A percentile compares a stretch with the other conserved stretches of the same genome.
phyloP scores from a whole-genome alignment of 2,888 invertebrate species.

The Hedychridium roseum region DNA sequence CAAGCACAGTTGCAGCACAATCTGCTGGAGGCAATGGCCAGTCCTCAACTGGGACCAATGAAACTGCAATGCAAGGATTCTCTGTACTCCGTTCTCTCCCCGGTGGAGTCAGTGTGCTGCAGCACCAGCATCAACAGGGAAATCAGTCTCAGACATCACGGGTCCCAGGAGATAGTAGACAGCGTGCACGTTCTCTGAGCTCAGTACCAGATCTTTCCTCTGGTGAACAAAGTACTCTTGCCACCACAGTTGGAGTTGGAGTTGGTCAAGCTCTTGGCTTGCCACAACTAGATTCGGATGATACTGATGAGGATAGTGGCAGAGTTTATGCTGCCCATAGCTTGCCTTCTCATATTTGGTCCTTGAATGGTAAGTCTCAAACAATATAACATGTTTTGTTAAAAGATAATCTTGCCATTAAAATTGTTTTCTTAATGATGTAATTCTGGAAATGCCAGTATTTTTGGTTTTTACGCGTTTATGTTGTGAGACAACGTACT shows the following conservation, averaged over 20 bases:
- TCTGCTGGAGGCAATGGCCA: slow-evolving; percentile 69
- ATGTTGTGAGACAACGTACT: too few species aligned
- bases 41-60: slow-evolving; percentile 78
- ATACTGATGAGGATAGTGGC: slow-evolving; percentile 67
- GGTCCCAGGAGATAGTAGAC: slow-evolving; percentile 66
- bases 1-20: slow-evolving; percentile 76
- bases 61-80: slow-evolving; percentile 69
- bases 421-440: too few species aligned
- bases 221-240: slow-evolving; percentile 70
- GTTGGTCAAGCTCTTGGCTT: slow-evolving; percentile 74
- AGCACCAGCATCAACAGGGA: slow-evolving; percentile 66
- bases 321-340: slow-evolving; percentile 90
- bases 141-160: slow-evolving; percentile 57
- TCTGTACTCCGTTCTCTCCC: slow-evolving; percentile 74
- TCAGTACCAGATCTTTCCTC: slow-evolving; percentile 79
- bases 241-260: slow-evolving; percentile 72
- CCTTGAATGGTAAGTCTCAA: slow-evolving; percentile 85
- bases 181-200: slow-evolving; percentile 83
- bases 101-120: slow-evolving; percentile 77
- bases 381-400: too few species aligned
- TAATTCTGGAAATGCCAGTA: too few species aligned
- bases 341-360: slow-evolving; percentile 91
- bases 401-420: too few species aligned
- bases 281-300: slow-evolving; percentile 74
- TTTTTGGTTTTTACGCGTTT: too few species aligned